Conservation (phyloP, 2,888 invertebrate genomes). For the Tetheella fluctuosa region DNA sequence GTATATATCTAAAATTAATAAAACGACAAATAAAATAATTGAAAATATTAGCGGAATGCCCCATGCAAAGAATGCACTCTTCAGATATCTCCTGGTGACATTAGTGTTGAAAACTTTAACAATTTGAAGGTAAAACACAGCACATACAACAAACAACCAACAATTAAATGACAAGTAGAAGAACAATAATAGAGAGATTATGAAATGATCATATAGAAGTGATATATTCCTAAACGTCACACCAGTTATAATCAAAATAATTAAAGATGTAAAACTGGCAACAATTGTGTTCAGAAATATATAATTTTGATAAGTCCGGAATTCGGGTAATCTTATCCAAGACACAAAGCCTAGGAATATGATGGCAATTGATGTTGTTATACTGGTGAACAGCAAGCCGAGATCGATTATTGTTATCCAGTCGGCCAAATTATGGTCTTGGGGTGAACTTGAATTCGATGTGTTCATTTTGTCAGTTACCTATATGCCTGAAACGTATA, state of each 20-base stretch:
- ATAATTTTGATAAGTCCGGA: neutral
- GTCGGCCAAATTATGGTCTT: neutral
- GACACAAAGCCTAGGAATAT: neutral
- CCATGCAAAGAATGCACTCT: neutral
- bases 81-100: constrained; percentile 4
- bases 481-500: neutral
- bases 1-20: neutral
- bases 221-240: neutral
- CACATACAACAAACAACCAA: neutral
- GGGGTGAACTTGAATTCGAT: neutral
- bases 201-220: neutral
- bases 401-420: neutral
- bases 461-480: neutral
- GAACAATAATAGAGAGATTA: neutral
- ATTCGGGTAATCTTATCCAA: neutral
- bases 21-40: neutral
- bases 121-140: neutral
- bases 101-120: neutral
- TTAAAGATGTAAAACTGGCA: neutral
- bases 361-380: neutral
- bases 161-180: neutral
- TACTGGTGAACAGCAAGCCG: neutral
- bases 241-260: neutral
- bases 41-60: neutral
- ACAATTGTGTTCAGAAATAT: constrained; percentile 1